Conservation (phyloP, 2,797 vertebrate genomes). For the Rhincodon typus region DNA sequence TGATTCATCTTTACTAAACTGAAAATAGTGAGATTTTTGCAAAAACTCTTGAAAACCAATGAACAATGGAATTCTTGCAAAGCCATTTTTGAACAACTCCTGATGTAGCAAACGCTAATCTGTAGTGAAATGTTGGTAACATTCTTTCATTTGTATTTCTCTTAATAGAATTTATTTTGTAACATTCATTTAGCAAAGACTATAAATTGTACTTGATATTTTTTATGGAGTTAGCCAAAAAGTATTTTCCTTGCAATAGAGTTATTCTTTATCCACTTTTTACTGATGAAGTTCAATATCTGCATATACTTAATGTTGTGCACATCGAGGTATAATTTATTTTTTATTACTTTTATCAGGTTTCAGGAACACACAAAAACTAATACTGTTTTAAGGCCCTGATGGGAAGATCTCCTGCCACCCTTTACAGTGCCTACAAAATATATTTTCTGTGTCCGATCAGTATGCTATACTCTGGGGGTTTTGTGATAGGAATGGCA, state of each 20-base stretch:
- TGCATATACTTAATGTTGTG: conserved; percentile 10
- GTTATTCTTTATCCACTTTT: not conserved
- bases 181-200: not conserved
- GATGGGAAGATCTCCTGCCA: conserved; percentile 76
- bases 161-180: conserved; percentile 1
- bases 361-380: conserved; percentile 44
- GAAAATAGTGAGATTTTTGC: not conserved
- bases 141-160: not conserved
- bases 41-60: not conserved
- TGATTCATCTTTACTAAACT: not conserved
- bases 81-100: not conserved
- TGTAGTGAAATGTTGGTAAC: not conserved
- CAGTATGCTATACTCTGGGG: conserved; percentile 88
- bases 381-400: conserved; percentile 61
- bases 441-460: conserved; percentile 93
- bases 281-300: not conserved
- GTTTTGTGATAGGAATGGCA: conserved; percentile 98
- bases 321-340: not conserved
- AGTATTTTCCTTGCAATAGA: not conserved
- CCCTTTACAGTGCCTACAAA: conserved; percentile 91
- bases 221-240: conserved; percentile 13
- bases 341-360: conserved; percentile 34
- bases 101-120: not conserved
- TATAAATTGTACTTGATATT: not conserved
- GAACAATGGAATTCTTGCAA: not conserved